Conservation (phyloP, 2,113 vertebrate genomes). For the Hippocampus zosterae region DNA sequence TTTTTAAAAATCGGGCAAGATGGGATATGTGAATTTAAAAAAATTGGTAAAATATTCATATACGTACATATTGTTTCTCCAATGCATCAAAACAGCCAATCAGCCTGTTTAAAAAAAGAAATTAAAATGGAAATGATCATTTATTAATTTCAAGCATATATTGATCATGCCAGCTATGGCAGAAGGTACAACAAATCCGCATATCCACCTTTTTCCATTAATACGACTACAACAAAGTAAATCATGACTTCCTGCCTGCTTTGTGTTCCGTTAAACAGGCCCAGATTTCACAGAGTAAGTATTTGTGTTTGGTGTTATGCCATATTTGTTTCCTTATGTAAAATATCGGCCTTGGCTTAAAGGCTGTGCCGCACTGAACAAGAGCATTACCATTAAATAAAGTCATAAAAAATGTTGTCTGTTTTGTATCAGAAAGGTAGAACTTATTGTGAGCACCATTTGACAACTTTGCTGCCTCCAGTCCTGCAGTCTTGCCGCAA, state of each 20-base stretch:
- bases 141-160: not conserved
- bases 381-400: not conserved
- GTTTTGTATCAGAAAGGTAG: not conserved
- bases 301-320: too few relatives aligned
- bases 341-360: too few relatives aligned
- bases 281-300: constrained; percentile 5
- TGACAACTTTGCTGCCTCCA: constrained; percentile 84
- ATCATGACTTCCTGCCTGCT: too few relatives aligned
- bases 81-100: constrained; percentile 93
- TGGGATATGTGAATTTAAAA: not conserved
- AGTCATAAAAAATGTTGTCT: not conserved
- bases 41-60: not conserved
- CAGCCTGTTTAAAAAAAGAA: too few relatives aligned
- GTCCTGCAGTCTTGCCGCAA: constrained; percentile 82
- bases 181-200: too few relatives aligned
- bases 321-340: too few relatives aligned
- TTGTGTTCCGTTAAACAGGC: not conserved
- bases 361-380: too few relatives aligned
- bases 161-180: not conserved
- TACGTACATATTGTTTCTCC: constrained; percentile 92
- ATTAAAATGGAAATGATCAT: too few relatives aligned
- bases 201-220: not conserved
- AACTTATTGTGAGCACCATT: constrained; percentile 74
- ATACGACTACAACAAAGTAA: not conserved
- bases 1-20: constrained; percentile 4